Evolutionary conservation across 37 sponge, comb jelly and placozoan species (phyloP), one percentile per base, ranked within the genome.

Genomic region (Aplysina aerophoba): DNA sequence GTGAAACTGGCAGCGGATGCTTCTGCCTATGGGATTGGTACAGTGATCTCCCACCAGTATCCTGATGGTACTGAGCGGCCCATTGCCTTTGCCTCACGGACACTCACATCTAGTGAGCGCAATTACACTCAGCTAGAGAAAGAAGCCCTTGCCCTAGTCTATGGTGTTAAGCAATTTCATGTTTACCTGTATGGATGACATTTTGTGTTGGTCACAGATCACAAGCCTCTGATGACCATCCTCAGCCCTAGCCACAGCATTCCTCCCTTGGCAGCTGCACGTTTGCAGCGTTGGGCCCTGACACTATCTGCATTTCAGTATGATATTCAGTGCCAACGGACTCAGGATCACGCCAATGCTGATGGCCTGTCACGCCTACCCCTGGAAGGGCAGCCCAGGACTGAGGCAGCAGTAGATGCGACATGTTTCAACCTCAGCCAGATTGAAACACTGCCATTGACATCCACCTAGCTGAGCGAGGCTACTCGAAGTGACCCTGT

Each of bases 11-110:
- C 44, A 21, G 22, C 64, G 12, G 86, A 86, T 56, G 86, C 86
- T 8, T 86, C 86, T 22, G 20, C 79, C 0, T 63, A 86, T 74
- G 86, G 79, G 0, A 31, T 86, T 2, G 86, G 86, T 25, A 61
- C 80, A 12, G 80, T 86, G 4, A 37, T 86, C 20, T 78, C 86
- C 0, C 86, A 78, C 41, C 20, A 33, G 61, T 75, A 6, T 11
- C 37, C 59, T 5, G 79, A 90, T 38, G 80, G 81, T 34, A 39
- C 73, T 25, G 83, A 83, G 31, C 60, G 65, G 15, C 81, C 89
- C 11, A 69, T 87, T 20, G 64, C 41, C 15, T 91, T 41, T 83
- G 84, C 81, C 20, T 75, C 86, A 1, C 6, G 54, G 20, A 75
- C 78, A 37, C 54, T 75, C n/a, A n/a, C n/a, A n/a, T n/a, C 15